Base-by-base conservation (phyloP, 2,797 vertebrate species). In the Heteromormyrus szaboi region DNA sequence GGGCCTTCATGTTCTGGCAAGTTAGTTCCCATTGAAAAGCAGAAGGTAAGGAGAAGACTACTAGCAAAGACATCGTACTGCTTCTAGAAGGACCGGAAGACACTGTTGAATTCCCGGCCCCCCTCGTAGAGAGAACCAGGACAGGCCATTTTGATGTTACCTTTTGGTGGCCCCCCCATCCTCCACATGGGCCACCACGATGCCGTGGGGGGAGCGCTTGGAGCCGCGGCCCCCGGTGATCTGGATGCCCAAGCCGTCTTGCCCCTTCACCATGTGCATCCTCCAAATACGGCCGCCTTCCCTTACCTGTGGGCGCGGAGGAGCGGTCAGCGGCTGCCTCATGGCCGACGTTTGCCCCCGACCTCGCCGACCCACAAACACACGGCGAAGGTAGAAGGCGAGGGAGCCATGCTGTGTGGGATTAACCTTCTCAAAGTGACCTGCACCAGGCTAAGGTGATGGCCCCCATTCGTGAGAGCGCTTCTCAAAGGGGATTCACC, bases 171-270 rank as follows among this genome's bases (percentile, higher is more conserved):
- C 95, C 22, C 98, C 98, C 0, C 97, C 96, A 92, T 99, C 97
- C 93, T 99, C 98, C 91, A 99, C 96, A 0, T 96, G 97, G 87
- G 98, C 96, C 88, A 99, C 90, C 19, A 98, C 95, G 95, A 99
- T 97, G 90, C 97, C 98, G 88, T 98, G 97, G 83, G 97, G 97
- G 56, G 97, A 98, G 50, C 97, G 95, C 92, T 97, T 98, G 25
- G 98, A 99, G 91, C 98, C 98, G 59, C 97, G 96, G 62, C 98
- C 98, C 81, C 98, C 98, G 0, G 97, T 99, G 91, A 99, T 98
- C 94, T 99, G 97, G 93, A 99, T 97, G 86, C 98, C 98, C 91
- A 99, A 95, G 59, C 98, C 98, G 0, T 98, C 97, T 0, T 95
- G 94, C 50, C 97, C 97, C 91, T 99, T 99, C 94, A 98, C 94